Conservation (phyloP, 1,140 invertebrate species). For the Drosophila dunni region DNA sequence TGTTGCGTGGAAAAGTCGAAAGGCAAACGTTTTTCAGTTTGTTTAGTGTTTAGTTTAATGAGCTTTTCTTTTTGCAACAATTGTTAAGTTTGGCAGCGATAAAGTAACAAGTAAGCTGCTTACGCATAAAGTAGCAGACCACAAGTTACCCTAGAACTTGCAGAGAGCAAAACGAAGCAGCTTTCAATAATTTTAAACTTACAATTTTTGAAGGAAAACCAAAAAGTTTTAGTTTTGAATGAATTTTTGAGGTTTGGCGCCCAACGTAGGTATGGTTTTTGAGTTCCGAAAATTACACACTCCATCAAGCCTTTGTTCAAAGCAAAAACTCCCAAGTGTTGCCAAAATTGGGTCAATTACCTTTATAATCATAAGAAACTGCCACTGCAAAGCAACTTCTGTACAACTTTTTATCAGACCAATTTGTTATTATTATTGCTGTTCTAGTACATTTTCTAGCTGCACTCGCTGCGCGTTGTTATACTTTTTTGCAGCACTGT, state of each 20-base stretch:
- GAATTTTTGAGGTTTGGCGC: neutral
- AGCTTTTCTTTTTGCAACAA: constrained; percentile 51
- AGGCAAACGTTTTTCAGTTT: constrained; percentile 32
- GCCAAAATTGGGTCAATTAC: constrained; percentile 62
- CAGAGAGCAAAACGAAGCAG: too few species aligned
- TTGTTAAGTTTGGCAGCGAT: constrained; percentile 27
- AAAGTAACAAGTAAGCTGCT: constrained; percentile 8
- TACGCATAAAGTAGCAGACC: neutral
- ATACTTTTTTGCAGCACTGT: constrained; percentile 9
- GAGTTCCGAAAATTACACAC: too few species aligned
- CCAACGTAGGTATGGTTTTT: neutral
- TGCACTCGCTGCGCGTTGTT: constrained; percentile 4
- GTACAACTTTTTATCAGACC: constrained; percentile 27
- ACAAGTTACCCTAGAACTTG: neutral
- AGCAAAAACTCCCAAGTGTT: constrained; percentile 26
- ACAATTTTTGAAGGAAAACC: too few species aligned
- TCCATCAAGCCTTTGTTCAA: neutral
- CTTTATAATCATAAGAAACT: constrained; percentile 59
- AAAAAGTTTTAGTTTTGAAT: too few species aligned
- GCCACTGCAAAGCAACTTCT: constrained; percentile 32
- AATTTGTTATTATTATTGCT: constrained; percentile 34
- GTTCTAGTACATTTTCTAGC: neutral
- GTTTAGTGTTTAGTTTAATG: constrained; percentile 65
- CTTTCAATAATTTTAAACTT: too few species aligned
- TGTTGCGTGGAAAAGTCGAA: constrained; percentile 35